Percentiles rank a stretch among this genome's conserved stretches.
Evolutionary conservation across 1,140 invertebrate genomes (phyloP).

Genomic region (Formica selysi): DNA sequence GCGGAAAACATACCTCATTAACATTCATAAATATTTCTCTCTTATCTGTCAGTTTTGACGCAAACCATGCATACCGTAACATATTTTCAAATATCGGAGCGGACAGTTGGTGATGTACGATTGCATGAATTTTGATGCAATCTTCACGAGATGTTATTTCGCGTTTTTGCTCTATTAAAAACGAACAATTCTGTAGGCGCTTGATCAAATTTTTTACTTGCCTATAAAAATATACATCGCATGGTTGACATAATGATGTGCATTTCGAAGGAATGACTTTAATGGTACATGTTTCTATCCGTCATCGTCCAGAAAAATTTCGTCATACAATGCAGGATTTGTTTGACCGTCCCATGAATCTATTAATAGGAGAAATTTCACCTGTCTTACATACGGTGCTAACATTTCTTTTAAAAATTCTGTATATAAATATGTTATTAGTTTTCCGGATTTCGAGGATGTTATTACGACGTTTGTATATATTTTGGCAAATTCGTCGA

Average conservation of each 20-base stretch:
- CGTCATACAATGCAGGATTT: constrained; percentile 36
- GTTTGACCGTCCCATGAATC: constrained; percentile 51
- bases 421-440: constrained; percentile 40
- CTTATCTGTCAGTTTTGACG: not conserved
- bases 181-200: constrained; percentile 48
- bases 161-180: constrained; percentile 40
- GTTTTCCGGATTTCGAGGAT: constrained; percentile 38
- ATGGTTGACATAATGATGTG: constrained; percentile 66
- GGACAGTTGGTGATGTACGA: constrained; percentile 60
- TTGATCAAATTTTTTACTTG: constrained; percentile 73
- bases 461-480: constrained; percentile 41
- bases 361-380: constrained; percentile 64
- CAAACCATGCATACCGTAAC: constrained; percentile 20
- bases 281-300: constrained; percentile 39
- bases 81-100: constrained; percentile 29
- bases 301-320: constrained; percentile 44
- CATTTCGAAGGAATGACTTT: constrained; percentile 71
- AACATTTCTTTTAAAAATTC: constrained; percentile 56
- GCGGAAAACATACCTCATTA: not conserved
- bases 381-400: constrained; percentile 50
- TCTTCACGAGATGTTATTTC: constrained; percentile 47
- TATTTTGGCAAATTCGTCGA: constrained; percentile 42
- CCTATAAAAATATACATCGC: constrained; percentile 73
- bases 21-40: constrained; percentile 1
- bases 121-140: constrained; percentile 61